These are phyloP conservation scores for Hystrix cristata DNA, from an alignment of 2,113 vertebrate genomes.

Conservation along the genomic window DNA sequence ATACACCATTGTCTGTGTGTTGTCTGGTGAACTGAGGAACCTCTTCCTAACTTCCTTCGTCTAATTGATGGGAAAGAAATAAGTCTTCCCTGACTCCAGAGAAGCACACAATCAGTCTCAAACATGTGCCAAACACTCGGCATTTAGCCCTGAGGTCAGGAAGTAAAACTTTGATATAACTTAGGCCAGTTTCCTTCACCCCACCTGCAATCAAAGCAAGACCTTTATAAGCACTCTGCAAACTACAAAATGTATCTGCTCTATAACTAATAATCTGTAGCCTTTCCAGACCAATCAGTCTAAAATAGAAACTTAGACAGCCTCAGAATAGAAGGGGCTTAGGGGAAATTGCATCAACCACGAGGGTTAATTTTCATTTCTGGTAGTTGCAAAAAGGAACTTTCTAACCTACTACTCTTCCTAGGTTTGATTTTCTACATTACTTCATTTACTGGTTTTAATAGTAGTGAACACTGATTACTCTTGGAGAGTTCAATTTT, in stretches of 20 bases:
- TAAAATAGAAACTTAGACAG: conserved; percentile 56
- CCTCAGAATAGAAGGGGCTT: conserved; percentile 64
- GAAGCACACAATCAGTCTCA: neutral
- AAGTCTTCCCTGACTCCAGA: neutral
- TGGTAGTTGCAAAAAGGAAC: conserved; percentile 48
- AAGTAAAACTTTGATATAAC: conserved; percentile 4
- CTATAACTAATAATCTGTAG: neutral
- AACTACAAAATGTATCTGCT: neutral
- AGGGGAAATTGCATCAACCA: conserved; percentile 31
- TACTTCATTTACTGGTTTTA: neutral
- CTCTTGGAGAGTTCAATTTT: neutral
- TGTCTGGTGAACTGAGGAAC: neutral
- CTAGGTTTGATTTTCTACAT: neutral
- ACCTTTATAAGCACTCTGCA: neutral
- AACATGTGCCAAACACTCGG: neutral
- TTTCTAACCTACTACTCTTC: neutral
- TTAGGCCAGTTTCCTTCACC: conserved; percentile 10
- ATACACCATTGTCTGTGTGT: neutral
- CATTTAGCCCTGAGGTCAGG: neutral
- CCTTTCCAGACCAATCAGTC: neutral
- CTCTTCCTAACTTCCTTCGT: neutral
- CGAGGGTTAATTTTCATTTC: conserved; percentile 56
- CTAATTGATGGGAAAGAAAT: neutral
- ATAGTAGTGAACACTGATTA: neutral
- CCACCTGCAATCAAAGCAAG: neutral